A percentile compares a stretch with the other conserved stretches of the same genome.
These are phyloP conservation scores for Trilocha varians DNA, from an alignment of 2,888 invertebrate species.

Conservation along the genomic window DNA sequence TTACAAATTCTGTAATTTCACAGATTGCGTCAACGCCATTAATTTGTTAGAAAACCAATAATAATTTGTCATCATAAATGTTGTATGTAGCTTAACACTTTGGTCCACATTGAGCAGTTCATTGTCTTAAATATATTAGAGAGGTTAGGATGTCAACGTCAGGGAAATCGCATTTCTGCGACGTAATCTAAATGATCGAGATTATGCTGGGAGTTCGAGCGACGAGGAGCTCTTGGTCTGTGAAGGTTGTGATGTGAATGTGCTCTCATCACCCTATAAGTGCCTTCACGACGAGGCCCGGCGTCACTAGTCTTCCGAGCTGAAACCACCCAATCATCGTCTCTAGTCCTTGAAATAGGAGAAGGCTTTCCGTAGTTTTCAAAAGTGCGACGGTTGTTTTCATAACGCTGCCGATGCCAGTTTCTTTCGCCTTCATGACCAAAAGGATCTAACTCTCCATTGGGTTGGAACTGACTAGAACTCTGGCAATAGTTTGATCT, in stretches of 20 bases:
- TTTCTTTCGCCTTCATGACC: constrained; percentile 75
- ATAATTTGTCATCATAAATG: background rate
- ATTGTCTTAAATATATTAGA: constrained; percentile 30
- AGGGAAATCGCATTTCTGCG: constrained; percentile 77
- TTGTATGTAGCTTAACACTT: constrained; percentile 42
- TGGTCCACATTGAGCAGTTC: constrained; percentile 70
- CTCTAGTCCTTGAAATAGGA: constrained; percentile 30
- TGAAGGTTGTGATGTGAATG: constrained; percentile 78
- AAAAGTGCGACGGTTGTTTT: constrained; percentile 48
- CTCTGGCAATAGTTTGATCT: constrained; percentile 74
- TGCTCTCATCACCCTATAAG: constrained; percentile 67
- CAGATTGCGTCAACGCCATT: background rate
- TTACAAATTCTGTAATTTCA: background rate
- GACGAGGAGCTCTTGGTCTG: constrained; percentile 62
- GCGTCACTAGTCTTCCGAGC: constrained; percentile 53
- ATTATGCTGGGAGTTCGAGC: constrained; percentile 77
- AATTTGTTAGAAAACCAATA: background rate
- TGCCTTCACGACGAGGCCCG: constrained; percentile 60
- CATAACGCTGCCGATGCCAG: constrained; percentile 66
- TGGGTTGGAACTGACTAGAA: constrained; percentile 74
- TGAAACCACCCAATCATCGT: constrained; percentile 43
- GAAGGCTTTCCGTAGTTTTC: constrained; percentile 53
- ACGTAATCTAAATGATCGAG: constrained; percentile 76
- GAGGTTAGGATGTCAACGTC: constrained; percentile 44
- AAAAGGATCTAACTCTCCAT: constrained; percentile 78